These are phyloP conservation scores for Empidonax traillii DNA, from an alignment of 2,113 vertebrate species.

Conservation along the genomic window DNA sequence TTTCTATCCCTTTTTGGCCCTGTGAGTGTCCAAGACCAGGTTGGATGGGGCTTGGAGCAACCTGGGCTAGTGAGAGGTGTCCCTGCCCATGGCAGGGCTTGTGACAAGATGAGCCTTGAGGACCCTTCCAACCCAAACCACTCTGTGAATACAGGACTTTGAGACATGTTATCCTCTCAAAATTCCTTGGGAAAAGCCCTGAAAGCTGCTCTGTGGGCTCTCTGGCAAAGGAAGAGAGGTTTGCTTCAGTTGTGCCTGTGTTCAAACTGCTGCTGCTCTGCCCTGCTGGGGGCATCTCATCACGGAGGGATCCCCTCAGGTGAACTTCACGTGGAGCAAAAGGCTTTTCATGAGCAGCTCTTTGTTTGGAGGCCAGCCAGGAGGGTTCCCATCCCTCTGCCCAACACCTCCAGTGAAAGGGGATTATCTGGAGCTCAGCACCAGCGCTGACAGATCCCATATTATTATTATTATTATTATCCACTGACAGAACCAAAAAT, in stretches of 20 bases:
- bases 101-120: not conserved
- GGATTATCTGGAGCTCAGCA: not conserved
- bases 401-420: accelerated
- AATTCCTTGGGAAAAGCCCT: not conserved
- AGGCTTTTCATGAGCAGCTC: not conserved
- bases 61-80: not conserved
- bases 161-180: accelerated
- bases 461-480: not conserved
- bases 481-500: not conserved
- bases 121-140: not conserved
- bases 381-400: not conserved
- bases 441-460: not conserved
- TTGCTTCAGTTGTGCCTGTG: accelerated
- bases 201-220: not conserved
- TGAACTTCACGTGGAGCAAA: not conserved
- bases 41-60: not conserved
- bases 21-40: not conserved
- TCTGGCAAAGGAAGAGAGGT: not conserved
- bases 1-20: not conserved
- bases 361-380: not conserved
- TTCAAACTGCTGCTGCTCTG: not conserved
- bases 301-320: accelerated
- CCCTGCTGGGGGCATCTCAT: not conserved
- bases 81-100: not conserved
- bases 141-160: not conserved